Evolutionary conservation across 2,113 vertebrate species (phyloP).

Genomic region (sheep (Ovis aries)): ARS-UI_Ramb_v3.0 NC_056055.1:145805501-145806000

Average conservation of each 20-base stretch:
- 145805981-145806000: slow-evolving; percentile 17
- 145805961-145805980: slow-evolving; percentile 27
- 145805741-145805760: neutral
- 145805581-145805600: neutral
- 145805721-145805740: neutral
- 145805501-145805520: neutral
- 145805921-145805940: slow-evolving; percentile 56
- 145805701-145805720: neutral
- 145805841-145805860: neutral
- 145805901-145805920: neutral
- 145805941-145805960: neutral
- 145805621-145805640: neutral
- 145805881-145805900: neutral
- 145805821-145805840: neutral
- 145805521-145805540: neutral
- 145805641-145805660: neutral
- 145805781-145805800: neutral
- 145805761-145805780: neutral
- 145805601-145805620: neutral
- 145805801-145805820: neutral
- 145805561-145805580: neutral
- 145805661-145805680: neutral
- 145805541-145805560: neutral
- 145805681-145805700: neutral
- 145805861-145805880: neutral